Evolutionary conservation across 2,113 vertebrate genomes (phyloP), one percentile per base, ranked within the genome.

Genomic region (Mixornis gularis): DNA sequence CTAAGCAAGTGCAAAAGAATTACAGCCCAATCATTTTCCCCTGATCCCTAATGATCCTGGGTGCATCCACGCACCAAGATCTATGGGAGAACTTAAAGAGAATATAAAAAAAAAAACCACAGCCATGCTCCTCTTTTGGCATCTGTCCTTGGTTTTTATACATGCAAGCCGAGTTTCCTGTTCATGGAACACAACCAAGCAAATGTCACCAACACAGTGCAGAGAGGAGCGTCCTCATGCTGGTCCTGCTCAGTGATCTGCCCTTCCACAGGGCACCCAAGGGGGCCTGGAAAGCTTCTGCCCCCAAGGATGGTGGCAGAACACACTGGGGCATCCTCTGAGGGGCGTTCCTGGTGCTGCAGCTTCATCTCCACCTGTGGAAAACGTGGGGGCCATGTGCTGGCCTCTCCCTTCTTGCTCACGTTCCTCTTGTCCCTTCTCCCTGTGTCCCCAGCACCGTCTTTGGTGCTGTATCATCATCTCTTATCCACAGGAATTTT

Each of bases 371-470:
- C 80, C 22, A 27, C 27, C 48, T 0, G 3, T 24, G 60, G 36
- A 13, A 62, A 88, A 81, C 0, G 1, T 13, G 34, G 79, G 43
- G 58, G 52, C 40, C 21, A 4, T 4, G 40, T 0, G 2, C 27
- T 83, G 86, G 48, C 44, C 36, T 85, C 49, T 44, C 32, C 32
- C 10, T 30, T 74, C 21, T 29, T 36, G 46, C 52, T 49, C 38
- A 4, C 3, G 16, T 62, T 69, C 53, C 53, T 88, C 72, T 32
- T 26, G 38, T 40, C 69, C 62, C 44, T 80, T 62, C n/a, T 81
- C 21, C 53, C 27, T 0, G 0, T 16, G 48, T 26, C 17, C 30
- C 48, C 1, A 1, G 1, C 26, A 63, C 58, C 4, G 1, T 26
- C 43, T 52, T 60, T 1, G 1, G 66, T 69, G 59, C 29, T 79